Evolutionary conservation across 1,140 invertebrate genomes (phyloP).

Genomic region (Zaprionus ornatus): DNA sequence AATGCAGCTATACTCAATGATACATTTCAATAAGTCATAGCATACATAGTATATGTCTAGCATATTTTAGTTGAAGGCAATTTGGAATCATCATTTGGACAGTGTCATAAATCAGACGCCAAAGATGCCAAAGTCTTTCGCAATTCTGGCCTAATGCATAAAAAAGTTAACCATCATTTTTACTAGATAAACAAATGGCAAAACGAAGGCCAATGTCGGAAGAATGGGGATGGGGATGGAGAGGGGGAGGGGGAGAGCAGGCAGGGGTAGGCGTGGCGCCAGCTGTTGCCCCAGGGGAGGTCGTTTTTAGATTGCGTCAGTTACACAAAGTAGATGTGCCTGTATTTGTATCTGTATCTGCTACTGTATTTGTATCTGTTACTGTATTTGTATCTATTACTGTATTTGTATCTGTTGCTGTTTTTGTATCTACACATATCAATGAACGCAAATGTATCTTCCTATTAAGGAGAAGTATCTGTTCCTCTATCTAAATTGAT

Average conservation of each 20-base stretch:
- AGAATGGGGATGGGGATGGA: too few species aligned
- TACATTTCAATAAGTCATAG: not conserved
- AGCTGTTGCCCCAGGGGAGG: constrained; percentile 32
- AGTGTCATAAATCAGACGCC: constrained; percentile 16
- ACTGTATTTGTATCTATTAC: constrained; percentile 1
- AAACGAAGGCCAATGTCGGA: constrained; percentile 8
- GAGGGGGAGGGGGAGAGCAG: not conserved
- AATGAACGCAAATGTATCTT: not conserved
- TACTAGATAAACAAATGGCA: constrained; percentile 32
- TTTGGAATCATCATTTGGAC: not conserved
- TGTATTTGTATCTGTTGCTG: constrained; percentile 6
- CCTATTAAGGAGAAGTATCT: not conserved
- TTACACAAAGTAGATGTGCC: not conserved
- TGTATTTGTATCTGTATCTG: not conserved
- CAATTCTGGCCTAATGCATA: constrained; percentile 33
- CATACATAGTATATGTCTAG: not conserved
- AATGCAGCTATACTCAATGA: not conserved
- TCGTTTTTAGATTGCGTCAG: constrained; percentile 23
- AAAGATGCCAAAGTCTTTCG: constrained; percentile 16
- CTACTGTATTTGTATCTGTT: not conserved
- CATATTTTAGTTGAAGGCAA: not conserved
- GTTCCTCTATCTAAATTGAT: too few species aligned
- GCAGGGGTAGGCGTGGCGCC: not conserved
- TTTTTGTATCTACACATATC: constrained; percentile 5
- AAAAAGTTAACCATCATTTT: constrained; percentile 32